Conservation (phyloP, 2,797 vertebrate genomes). For the Benthosema pterotum region DNA sequence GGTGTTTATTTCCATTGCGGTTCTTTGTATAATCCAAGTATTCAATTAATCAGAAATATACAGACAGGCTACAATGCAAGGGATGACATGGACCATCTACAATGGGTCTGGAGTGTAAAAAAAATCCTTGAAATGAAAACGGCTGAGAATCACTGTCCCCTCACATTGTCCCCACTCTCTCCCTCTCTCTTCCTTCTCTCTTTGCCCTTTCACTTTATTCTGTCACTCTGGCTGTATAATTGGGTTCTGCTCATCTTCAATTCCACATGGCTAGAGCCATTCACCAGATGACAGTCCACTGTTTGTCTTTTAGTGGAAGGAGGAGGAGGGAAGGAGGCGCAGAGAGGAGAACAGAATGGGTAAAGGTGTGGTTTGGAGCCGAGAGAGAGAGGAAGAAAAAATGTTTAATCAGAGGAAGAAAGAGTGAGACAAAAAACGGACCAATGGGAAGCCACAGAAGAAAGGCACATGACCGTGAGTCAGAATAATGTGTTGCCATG, state of each 20-base stretch:
- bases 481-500: background rate
- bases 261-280: conserved; percentile 53
- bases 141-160: too few relatives aligned
- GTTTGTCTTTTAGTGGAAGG: conserved; percentile 29
- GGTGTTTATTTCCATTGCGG: too few relatives aligned
- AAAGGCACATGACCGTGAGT: too few relatives aligned
- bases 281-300: conserved; percentile 40
- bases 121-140: too few relatives aligned
- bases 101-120: too few relatives aligned
- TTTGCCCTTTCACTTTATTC: background rate
- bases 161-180: background rate
- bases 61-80: too few relatives aligned
- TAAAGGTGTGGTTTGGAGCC: background rate
- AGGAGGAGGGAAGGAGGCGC: background rate
- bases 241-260: conserved; percentile 36
- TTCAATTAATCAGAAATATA: too few relatives aligned
- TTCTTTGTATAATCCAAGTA: too few relatives aligned
- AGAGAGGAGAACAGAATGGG: background rate
- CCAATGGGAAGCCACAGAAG: too few relatives aligned
- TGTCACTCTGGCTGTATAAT: conserved; percentile 11
- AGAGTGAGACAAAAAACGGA: too few relatives aligned
- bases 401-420: background rate
- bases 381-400: background rate
- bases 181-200: background rate
- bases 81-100: too few relatives aligned